Evolutionary conservation across 1,140 invertebrate species (phyloP), one percentile per base, ranked within the genome.

Genomic region (Eumeta japonica): DNA sequence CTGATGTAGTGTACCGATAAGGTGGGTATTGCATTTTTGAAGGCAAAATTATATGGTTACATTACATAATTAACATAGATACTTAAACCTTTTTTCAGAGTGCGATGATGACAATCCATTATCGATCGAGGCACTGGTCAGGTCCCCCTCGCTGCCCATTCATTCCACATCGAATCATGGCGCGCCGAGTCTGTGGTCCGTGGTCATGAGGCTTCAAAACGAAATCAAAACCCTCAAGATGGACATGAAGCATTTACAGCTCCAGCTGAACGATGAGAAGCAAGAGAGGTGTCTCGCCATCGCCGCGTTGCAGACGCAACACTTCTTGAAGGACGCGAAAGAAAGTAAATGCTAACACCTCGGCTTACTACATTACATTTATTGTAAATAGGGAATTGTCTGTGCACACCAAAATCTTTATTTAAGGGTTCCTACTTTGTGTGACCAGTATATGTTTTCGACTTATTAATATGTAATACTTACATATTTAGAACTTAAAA

Each of bases 291-390:
- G 49, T 45, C 64, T 76, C 52, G 68, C 66, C 55, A 62, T 77
- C 35, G 65, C 67, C 10, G 51, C 68, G 10, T 48, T 76, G 36
- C 67, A 75, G 35, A 55, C 72, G 12, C 64, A 62, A 41, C 63
- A 62, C 40, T 58, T 72, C 42, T 59, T 73, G 16, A 62, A 62
- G 48, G 71, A 76, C 37, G 71, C 64, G 20, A 77, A 75, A 54
- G 75, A 77, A 49, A 75, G 71, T 39, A 77, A 77, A 59, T 76
- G 74, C 50, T 74, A 47, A 64, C 14, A n/a, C n/a, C n/a, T n/a
- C n/a, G n/a, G n/a, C n/a, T n/a, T n/a, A n/a, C n/a, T n/a, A n/a
- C n/a, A n/a, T n/a, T n/a, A n/a, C n/a, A n/a, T n/a, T n/a, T n/a
- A n/a, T n/a, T n/a, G n/a, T n/a, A n/a, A n/a, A n/a, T n/a, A n/a